Conservation (phyloP, 92 coral and sea anemone species). For the Muricea muricata region DNA sequence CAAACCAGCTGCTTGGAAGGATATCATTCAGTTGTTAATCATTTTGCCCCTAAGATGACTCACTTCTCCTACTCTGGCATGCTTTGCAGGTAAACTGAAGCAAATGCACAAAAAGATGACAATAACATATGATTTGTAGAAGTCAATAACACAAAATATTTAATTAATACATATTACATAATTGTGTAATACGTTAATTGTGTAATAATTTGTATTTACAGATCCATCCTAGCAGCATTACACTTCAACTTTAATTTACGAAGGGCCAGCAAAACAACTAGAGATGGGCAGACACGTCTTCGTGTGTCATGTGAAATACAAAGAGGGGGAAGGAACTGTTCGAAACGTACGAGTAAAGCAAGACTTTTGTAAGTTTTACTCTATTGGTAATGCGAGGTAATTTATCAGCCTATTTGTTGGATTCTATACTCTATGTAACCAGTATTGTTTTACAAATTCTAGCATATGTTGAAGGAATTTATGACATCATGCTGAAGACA, state of each 20-base stretch:
- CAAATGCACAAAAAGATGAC: no score
- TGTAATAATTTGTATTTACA: no score
- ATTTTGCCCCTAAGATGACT: conserved; percentile 77
- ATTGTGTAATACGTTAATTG: background rate
- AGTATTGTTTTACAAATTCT: no score
- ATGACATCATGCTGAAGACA: background rate
- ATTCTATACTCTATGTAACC: no score
- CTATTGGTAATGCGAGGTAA: background rate
- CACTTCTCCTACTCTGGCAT: conserved; percentile 71
- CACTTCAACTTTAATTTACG: conserved; percentile 5
- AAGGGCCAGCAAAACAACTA: background rate
- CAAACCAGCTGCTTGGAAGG: conserved; percentile 81
- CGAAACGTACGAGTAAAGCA: background rate
- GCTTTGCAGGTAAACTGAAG: conserved; percentile 59
- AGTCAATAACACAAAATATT: no score
- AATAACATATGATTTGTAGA: no score
- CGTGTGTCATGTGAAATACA: background rate
- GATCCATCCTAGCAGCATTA: background rate
- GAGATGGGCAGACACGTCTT: background rate
- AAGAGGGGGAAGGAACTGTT: background rate
- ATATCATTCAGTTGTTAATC: conserved; percentile 73
- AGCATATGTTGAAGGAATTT: no score
- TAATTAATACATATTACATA: background rate
- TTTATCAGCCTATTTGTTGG: no score
- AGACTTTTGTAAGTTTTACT: background rate